phyloP scores from a whole-genome alignment of 2,888 invertebrate species.

The Neocrepidodera transversa region DNA sequence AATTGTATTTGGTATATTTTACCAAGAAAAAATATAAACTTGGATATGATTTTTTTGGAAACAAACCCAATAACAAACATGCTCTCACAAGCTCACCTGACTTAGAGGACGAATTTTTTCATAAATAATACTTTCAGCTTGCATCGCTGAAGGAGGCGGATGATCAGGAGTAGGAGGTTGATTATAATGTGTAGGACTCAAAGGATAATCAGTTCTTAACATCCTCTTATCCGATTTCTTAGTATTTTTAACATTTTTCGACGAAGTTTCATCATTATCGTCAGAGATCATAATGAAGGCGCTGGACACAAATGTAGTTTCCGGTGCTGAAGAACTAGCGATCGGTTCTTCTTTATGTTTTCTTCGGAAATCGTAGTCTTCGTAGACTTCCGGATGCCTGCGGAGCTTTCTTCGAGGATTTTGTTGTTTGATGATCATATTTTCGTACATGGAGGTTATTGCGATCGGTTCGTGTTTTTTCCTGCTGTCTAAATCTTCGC shows the following conservation, averaged over 20 bases:
- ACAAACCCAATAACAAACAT: slow-evolving; percentile 36
- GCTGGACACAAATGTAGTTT: slow-evolving; percentile 63
- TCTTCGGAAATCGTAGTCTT: slow-evolving; percentile 65
- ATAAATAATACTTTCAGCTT: slow-evolving; percentile 88
- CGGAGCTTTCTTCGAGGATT: slow-evolving; percentile 76
- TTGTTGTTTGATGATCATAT: slow-evolving; percentile 73
- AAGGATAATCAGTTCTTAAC: slow-evolving; percentile 63
- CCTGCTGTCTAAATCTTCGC: slow-evolving; percentile 59
- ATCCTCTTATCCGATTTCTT: slow-evolving; percentile 36
- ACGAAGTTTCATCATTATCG: slow-evolving; percentile 53
- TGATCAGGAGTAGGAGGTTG: slow-evolving; percentile 95
- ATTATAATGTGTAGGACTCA: slow-evolving; percentile 88
- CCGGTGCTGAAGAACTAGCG: slow-evolving; percentile 56
- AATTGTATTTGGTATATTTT: no score
- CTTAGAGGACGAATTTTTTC: slow-evolving; percentile 88
- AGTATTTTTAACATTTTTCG: slow-evolving; percentile 40
- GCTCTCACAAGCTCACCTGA: slow-evolving; percentile 74
- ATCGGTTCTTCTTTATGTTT: slow-evolving; percentile 51
- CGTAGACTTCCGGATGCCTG: slow-evolving; percentile 68
- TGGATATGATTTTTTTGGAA: slow-evolving; percentile 28
- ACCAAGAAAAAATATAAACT: no score
- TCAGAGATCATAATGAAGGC: slow-evolving; percentile 63
- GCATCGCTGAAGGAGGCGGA: slow-evolving; percentile 89
- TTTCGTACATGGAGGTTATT: slow-evolving; percentile 76
- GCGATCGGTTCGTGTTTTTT: slow-evolving; percentile 71